phyloP scores from a whole-genome alignment of 1,140 invertebrate species.

The Drosophila simulans region DNA sequence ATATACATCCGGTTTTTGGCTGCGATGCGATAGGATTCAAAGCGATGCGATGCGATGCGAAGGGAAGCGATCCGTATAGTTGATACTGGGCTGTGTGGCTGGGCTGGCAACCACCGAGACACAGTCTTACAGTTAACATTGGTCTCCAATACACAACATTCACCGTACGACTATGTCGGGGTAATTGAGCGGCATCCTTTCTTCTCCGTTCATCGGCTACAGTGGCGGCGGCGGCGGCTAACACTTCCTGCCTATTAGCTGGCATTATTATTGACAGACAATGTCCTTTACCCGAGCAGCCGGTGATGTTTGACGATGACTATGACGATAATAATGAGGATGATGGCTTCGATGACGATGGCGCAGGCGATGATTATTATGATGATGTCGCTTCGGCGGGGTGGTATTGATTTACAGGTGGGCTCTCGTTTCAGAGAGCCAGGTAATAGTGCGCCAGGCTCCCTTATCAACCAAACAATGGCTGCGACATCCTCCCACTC shows the following conservation, averaged over 20 bases:
- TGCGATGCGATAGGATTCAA: neutral
- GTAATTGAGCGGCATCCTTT: constrained; percentile 77
- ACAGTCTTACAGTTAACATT: constrained; percentile 85
- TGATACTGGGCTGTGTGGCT: constrained; percentile 33
- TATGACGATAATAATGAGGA: neutral
- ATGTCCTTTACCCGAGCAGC: constrained; percentile 3
- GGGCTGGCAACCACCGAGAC: constrained; percentile 82
- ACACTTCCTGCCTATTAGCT: constrained; percentile 70
- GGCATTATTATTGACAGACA: constrained; percentile 52
- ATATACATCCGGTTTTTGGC: constrained; percentile 9
- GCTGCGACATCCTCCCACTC: constrained; percentile 40
- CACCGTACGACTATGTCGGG: constrained; percentile 85
- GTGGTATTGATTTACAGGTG: constrained; percentile 41
- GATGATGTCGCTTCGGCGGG: constrained; percentile 4
- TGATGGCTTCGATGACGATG: neutral
- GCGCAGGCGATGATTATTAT: constrained; percentile 7
- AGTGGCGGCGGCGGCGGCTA: constrained; percentile 29
- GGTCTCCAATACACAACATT: constrained; percentile 84
- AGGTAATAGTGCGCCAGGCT: constrained; percentile 50
- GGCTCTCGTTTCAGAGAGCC: constrained; percentile 14
- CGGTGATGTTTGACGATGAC: constrained; percentile 21
- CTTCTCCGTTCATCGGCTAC: constrained; percentile 15
- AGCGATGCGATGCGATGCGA: neutral
- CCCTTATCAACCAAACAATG: constrained; percentile 55
- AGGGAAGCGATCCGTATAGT: neutral